Evolutionary conservation across 2,888 invertebrate genomes (phyloP), one percentile per base, ranked within the genome.

Genomic region (Dicyrtomina minuta): DNA sequence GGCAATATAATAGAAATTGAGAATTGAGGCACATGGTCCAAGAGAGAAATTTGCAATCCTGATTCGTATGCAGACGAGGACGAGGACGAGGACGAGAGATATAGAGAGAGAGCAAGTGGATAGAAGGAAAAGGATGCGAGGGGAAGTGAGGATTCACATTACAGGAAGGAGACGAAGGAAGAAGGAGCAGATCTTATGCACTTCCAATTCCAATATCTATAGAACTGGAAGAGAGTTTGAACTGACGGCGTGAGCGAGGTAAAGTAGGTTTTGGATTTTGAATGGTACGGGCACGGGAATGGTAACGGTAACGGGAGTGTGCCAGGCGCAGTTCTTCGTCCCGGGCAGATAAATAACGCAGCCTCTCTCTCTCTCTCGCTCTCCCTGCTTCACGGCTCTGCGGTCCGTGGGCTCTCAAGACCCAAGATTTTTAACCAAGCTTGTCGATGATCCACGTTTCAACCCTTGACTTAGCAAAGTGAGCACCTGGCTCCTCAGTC

Each of bases 401-500:
- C 26, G 49, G 46, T 62, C 46, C 13, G 26, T n/a, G 17, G 22
- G 58, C 58, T 39, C 39, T 39, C 58, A 58, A 58, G 17, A 27
- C n/a, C 58, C 58, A 58, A 58, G 58, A 58, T 58, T 58, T 58
- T 58, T 17, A 39, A 39, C 58, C 58, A 26, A 58, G 26, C 22
- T 62, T 24, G 46, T 65, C 39, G 22, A 65, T 65, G 55, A 65
- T 65, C 65, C 65, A 65, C 65, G 65, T 65, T 65, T 65, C 65
- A 65, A 65, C 65, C 65, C 65, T 65, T 65, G 65, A 53, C 65
- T 65, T 65, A 64, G 33, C 39, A 27, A 64, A 64, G 51, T 64
- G 33, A 64, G 64, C 64, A 64, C 64, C 64, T 64, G 64, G 64
- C 39, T 33, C 51, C 53, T 33, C 53, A 51, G 20, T n/a, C 53